Conservation (phyloP, 1,140 invertebrate species). For the Drosophila chauvacae region DNA sequence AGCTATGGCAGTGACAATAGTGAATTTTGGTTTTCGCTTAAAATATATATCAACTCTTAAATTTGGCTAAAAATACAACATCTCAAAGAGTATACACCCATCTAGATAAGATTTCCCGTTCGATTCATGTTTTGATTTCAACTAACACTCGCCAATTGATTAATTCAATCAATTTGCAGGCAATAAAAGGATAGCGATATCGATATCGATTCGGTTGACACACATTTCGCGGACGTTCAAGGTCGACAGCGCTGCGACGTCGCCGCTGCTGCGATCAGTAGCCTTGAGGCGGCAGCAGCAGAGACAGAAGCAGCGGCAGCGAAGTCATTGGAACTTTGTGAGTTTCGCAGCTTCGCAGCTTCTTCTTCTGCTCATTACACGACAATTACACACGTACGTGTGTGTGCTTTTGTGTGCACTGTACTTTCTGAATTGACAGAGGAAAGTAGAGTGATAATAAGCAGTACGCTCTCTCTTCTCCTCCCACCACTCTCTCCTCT, state of each 20-base stretch:
- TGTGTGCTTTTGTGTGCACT: slow-evolving; percentile 13
- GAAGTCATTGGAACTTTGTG: slow-evolving; percentile 42
- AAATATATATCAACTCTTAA: background rate
- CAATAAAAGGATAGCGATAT: slow-evolving; percentile 68
- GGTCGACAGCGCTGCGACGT: slow-evolving; percentile 33
- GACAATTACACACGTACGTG: slow-evolving; percentile 17
- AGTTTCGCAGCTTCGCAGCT: slow-evolving; percentile 24
- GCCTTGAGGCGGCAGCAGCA: slow-evolving; percentile 15
- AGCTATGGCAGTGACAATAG: no score
- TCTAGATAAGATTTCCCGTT: background rate
- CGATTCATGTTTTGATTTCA: slow-evolving; percentile 28
- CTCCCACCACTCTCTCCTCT: background rate
- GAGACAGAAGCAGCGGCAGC: background rate
- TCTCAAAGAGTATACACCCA: slow-evolving; percentile 3
- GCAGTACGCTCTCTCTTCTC: slow-evolving; percentile 1
- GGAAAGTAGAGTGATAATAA: slow-evolving; percentile 60
- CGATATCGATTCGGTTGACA: slow-evolving; percentile 41
- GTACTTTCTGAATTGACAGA: slow-evolving; percentile 64
- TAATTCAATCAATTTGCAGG: slow-evolving; percentile 65
- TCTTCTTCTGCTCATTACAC: slow-evolving; percentile 13
- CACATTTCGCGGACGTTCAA: slow-evolving; percentile 42
- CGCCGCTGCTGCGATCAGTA: slow-evolving; percentile 19
- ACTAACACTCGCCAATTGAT: slow-evolving; percentile 42
- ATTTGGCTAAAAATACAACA: background rate
- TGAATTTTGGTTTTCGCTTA: background rate